Percentiles rank a stretch among this genome's conserved stretches.
phyloP scores from a whole-genome alignment of 2,797 vertebrate genomes.

The Phrynocephalus forsythii region DNA sequence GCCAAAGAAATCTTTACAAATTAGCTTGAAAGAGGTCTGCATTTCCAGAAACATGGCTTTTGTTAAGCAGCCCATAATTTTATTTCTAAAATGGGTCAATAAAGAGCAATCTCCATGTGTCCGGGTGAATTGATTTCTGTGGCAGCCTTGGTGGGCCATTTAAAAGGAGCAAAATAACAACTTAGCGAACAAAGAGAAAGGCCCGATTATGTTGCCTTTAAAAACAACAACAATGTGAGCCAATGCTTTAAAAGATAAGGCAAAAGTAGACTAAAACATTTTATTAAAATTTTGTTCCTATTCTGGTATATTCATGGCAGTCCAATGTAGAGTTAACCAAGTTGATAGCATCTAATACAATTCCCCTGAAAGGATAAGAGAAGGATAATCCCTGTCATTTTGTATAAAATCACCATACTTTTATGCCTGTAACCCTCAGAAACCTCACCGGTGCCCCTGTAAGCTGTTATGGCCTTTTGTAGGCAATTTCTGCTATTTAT shows the following conservation, averaged over 20 bases:
- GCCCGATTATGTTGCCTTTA: background rate
- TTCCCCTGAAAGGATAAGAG: too few relatives aligned
- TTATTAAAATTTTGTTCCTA: fast-evolving
- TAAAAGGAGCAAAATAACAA: background rate
- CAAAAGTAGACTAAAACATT: background rate
- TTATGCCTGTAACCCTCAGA: background rate
- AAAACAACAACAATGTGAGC: background rate
- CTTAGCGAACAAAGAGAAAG: background rate
- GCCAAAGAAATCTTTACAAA: conserved; percentile 35
- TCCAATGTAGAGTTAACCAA: background rate
- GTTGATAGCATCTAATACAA: too few relatives aligned
- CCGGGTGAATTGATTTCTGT: conserved; percentile 39
- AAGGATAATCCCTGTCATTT: too few relatives aligned
- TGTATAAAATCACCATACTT: background rate
- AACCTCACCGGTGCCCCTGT: background rate
- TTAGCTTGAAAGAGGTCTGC: background rate
- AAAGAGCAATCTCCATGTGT: background rate
- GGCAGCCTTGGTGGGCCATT: background rate
- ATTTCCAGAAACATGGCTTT: background rate
- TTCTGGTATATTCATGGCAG: background rate
- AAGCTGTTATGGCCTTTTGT: background rate
- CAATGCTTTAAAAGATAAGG: background rate
- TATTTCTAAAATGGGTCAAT: conserved; percentile 17
- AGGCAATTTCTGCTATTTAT: too few relatives aligned
- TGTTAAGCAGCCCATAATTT: background rate